These are phyloP conservation scores for Junco hyemalis DNA, from an alignment of 2,113 vertebrate genomes.

Conservation along the genomic window DNA sequence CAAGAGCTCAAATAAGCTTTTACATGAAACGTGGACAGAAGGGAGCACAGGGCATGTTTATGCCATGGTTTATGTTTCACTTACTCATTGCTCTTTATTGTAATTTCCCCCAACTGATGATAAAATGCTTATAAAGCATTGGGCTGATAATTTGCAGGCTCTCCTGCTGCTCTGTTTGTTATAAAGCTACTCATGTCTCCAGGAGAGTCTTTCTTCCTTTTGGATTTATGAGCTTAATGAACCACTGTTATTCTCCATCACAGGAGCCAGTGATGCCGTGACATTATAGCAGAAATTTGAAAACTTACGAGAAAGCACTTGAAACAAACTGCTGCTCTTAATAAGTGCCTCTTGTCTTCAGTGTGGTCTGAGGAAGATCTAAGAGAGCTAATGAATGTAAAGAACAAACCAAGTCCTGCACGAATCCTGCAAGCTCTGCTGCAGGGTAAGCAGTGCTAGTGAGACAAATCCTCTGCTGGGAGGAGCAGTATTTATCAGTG, in stretches of 20 bases:
- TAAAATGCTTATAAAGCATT: conserved; percentile 48
- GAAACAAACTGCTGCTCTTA: conserved; percentile 48
- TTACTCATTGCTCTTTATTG: conserved; percentile 44
- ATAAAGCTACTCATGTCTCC: conserved; percentile 53
- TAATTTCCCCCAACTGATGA: conserved; percentile 38
- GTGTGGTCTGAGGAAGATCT: conserved; percentile 49
- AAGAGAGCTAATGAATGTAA: conserved; percentile 6
- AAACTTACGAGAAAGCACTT: conserved; percentile 46
- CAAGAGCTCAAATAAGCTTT: neutral
- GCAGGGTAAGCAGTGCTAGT: neutral
- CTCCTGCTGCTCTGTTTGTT: conserved; percentile 55
- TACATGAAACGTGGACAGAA: neutral
- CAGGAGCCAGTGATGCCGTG: conserved; percentile 18
- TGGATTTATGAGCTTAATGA: conserved; percentile 67
- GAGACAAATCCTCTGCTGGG: conserved; percentile 10
- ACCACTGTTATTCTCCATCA: conserved; percentile 37
- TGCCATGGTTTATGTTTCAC: neutral
- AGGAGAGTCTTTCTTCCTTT: conserved; percentile 46
- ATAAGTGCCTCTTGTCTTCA: conserved; percentile 36
- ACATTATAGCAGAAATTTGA: conserved; percentile 38
- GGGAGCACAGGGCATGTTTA: neutral
- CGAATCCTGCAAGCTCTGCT: neutral
- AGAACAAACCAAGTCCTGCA: neutral
- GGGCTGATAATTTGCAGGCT: conserved; percentile 64
- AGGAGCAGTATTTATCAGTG: neutral